Evolutionary conservation across 2,113 vertebrate genomes (phyloP).

Genomic region (Cyanoderma ruficeps): DNA sequence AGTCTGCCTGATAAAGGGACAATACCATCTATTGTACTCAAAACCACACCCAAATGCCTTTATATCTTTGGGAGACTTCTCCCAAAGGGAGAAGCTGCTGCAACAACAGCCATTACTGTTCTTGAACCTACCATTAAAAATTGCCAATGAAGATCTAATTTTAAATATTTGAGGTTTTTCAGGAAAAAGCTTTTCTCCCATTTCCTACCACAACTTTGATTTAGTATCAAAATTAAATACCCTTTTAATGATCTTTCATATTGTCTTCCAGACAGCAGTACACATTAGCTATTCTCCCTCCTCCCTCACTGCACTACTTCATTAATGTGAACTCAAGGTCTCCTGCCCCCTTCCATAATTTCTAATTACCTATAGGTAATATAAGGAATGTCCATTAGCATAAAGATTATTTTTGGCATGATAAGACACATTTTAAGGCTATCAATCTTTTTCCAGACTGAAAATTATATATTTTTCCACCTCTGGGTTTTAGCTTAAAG

Average conservation of each 20-base stretch:
- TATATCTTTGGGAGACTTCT: not conserved
- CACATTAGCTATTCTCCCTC: not conserved
- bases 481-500: not conserved
- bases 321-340: constrained; percentile 37
- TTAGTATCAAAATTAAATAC: not conserved
- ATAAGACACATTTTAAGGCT: not conserved
- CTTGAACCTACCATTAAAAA: not conserved
- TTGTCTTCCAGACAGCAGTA: not conserved
- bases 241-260: not conserved
- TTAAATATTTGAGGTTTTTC: not conserved
- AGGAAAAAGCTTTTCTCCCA: not conserved
- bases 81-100: not conserved
- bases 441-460: not conserved
- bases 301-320: not conserved
- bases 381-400: constrained; percentile 35
- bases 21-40: not conserved
- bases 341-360: not conserved
- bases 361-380: constrained; percentile 41
- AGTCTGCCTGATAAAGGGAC: not conserved
- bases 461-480: not conserved
- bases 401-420: constrained; percentile 47
- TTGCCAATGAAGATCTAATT: not conserved
- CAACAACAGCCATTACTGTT: not conserved
- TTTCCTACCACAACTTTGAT: not conserved
- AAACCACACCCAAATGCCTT: not conserved